A percentile compares a stretch with the other conserved stretches of the same genome.
Evolutionary conservation across 2,113 vertebrate species (phyloP).

Genomic region (Dermatemys mawii): DNA sequence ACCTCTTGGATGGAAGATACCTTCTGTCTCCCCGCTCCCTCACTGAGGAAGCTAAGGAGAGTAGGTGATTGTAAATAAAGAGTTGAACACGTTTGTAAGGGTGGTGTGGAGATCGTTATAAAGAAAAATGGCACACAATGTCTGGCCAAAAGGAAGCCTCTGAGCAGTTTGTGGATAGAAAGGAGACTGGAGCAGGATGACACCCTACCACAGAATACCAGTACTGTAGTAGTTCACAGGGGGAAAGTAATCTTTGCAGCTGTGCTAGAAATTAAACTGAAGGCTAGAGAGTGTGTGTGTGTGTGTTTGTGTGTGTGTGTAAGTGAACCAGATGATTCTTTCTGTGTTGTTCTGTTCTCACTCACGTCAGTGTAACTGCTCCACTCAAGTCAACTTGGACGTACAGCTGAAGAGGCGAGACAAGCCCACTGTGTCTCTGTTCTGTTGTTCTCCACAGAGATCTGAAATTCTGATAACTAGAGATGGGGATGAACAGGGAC

Average conservation of each 20-base stretch:
- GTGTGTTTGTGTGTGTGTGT: too few species aligned
- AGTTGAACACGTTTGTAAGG: too few species aligned
- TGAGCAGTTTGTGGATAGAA: too few species aligned
- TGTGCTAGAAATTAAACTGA: not conserved
- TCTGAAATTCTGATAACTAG: not conserved
- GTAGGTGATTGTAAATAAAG: too few species aligned
- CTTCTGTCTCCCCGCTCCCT: too few species aligned
- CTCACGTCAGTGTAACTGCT: not conserved
- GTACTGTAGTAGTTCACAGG: not conserved
- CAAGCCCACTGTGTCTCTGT: not conserved
- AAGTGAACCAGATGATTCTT: not conserved
- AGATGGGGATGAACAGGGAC: not conserved
- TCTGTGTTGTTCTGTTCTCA: not conserved
- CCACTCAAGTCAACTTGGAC: not conserved
- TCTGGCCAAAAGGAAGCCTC: too few species aligned
- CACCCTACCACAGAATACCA: too few species aligned
- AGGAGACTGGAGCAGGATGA: too few species aligned
- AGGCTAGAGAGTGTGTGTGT: not conserved
- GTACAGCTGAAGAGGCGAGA: not conserved
- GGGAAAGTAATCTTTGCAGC: not conserved
- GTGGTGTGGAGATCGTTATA: too few species aligned
- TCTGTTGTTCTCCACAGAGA: not conserved
- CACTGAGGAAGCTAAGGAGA: too few species aligned
- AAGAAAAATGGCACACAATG: too few species aligned
- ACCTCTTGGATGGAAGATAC: too few species aligned